Evolutionary conservation across 2,888 invertebrate genomes (phyloP).

Genomic region (Macropis europaea): DNA sequence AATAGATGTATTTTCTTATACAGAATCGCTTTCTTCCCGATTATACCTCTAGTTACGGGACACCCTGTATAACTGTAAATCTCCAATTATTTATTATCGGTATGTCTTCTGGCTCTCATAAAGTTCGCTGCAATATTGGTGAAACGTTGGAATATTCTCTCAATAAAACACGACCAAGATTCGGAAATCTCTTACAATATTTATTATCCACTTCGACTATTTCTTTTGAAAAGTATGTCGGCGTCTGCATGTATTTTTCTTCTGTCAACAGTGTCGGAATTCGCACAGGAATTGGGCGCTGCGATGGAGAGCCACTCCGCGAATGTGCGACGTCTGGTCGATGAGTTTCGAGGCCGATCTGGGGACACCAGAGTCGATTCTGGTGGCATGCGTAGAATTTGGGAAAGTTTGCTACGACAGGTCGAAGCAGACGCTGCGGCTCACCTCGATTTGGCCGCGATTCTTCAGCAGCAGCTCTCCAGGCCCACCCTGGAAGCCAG

Average conservation of each 20-base stretch:
- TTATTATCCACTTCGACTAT: no score
- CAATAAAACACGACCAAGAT: no score
- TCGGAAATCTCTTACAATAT: no score
- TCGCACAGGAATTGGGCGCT: constrained; percentile 93
- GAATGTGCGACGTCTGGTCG: constrained; percentile 91
- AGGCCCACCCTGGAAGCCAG: constrained; percentile 92
- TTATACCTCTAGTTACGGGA: no score
- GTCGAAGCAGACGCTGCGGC: constrained; percentile 94
- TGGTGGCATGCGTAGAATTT: constrained; percentile 91
- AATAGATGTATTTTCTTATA: no score
- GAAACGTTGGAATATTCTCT: no score
- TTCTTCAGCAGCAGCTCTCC: constrained; percentile 86
- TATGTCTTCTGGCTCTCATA: no score
- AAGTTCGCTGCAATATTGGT: no score
- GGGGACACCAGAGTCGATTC: constrained; percentile 92
- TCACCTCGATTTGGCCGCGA: constrained; percentile 91
- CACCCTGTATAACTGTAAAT: no score
- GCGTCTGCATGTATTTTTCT: not conserved
- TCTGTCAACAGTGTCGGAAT: constrained; percentile 86
- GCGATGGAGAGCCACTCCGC: constrained; percentile 94
- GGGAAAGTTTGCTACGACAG: constrained; percentile 95
- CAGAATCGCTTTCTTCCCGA: no score
- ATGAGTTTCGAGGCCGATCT: constrained; percentile 92
- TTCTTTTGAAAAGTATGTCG: no score
- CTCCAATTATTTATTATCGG: no score